Evolutionary conservation across 2,113 vertebrate species (phyloP).

Genomic region (Shinisaurus crocodilurus): DNA sequence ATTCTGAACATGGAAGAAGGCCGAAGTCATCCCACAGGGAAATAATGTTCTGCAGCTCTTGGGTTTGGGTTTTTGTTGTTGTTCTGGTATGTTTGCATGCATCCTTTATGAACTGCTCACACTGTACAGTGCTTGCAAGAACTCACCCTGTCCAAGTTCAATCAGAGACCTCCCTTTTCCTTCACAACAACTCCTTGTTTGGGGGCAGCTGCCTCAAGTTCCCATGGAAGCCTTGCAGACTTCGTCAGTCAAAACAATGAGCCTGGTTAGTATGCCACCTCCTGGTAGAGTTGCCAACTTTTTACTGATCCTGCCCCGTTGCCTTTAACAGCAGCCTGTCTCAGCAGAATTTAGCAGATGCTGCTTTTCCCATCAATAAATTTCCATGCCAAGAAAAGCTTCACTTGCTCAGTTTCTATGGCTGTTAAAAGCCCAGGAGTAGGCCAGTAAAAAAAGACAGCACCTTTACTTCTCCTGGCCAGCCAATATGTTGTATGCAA

Average conservation of each 20-base stretch:
- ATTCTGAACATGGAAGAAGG: neutral
- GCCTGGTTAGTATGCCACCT: neutral
- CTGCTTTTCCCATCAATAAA: neutral
- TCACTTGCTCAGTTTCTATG: neutral
- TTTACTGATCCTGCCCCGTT: neutral
- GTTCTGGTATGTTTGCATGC: neutral
- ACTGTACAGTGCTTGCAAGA: neutral
- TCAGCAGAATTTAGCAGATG: neutral
- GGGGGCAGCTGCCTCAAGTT: neutral
- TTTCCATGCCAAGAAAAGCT: neutral
- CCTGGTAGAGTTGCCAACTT: neutral
- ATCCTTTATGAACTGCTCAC: neutral
- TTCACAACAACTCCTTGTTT: neutral
- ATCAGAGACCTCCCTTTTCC: neutral
- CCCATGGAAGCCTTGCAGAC: neutral
- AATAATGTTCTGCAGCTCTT: too few relatives aligned
- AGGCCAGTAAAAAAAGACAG: neutral
- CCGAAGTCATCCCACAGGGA: neutral
- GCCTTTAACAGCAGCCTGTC: neutral
- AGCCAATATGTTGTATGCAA: neutral
- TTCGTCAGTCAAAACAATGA: neutral
- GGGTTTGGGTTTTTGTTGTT: neutral
- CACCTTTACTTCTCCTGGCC: neutral
- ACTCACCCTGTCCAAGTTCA: neutral
- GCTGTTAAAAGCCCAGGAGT: neutral